Evolutionary conservation across 2,113 vertebrate species (phyloP), one percentile per base, ranked within the genome.

Genomic region (Catharus bicknelli): DNA sequence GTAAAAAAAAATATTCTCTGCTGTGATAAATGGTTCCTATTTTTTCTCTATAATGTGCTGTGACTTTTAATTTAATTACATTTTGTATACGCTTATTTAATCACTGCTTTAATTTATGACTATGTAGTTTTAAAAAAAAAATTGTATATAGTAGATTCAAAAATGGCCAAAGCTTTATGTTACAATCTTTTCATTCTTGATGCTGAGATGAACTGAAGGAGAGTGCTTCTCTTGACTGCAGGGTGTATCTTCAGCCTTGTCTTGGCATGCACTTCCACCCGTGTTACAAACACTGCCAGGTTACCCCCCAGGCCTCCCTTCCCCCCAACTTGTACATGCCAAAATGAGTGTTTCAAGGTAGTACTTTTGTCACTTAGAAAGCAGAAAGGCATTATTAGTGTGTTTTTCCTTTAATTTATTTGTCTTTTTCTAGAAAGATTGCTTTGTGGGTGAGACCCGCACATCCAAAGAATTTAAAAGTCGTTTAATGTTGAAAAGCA

Each of bases 91-190:
- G 82, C 96, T 99, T 98, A 97, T 98, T 98, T 99, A 98, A 98
- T 98, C 98, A 98, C 97, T 96, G 97, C 95, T 98, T 98, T 99
- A 99, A 99, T 99, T 99, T 99, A 99, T 99, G 98, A 98, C 98
- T 98, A 97, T 98, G 98, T 99, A 98, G 98, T 96, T 96, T 62
- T 17, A 95, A 93, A 98, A 78, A 23, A 98, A 97, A 95, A 98
- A 98, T 97, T 99, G 99, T 99, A 99, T 97, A 99, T 99, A 99
- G 98, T 98, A 98, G 98, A 97, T 98, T 98, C 97, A 45, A 98
- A 97, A 97, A 97, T 95, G 95, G 97, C 98, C 97, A 97, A 98
- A 97, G 97, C 97, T 97, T 98, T 98, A 97, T 97, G 98, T 99
- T 98, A 98, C 97, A 98, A 98, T 98, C 97, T 98, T 98, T 98